Evolutionary conservation across 2,888 invertebrate species (phyloP), one percentile per base, ranked within the genome.

Genomic region (Diplazon laetatorius): DNA sequence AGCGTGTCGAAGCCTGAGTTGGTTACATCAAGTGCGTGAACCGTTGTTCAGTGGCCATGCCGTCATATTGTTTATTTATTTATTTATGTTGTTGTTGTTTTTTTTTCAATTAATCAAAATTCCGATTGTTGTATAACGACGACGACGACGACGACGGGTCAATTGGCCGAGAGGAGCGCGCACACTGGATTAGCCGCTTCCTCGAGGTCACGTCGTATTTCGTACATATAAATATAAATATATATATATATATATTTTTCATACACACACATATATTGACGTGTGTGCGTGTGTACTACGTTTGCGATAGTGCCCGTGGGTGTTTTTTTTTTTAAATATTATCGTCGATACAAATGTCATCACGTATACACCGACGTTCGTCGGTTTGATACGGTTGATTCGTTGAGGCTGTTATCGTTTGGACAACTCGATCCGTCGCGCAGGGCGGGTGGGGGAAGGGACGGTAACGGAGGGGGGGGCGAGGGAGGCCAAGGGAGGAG

Each of bases 101-200:
- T 46, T 35, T 22, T n/a, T 37, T 44, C 59, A 37, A 1, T 55
- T 55, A 30, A 30, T 5, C 6, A 5, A 6, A 50, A 16, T 70
- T 65, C 48, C 35, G 37, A 44, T 30, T 59, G 18, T 50, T 35
- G 2, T 44, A 18, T 37, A 52, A 37, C 16, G 22, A 69, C 78
- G 66, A 71, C 65, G 62, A 69, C 20, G 71, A 52, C 63, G 63
- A 73, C n/a, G n/a, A n/a, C n/a, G n/a, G n/a, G n/a, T n/a, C n/a
- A n/a, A n/a, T 30, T 6, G 6, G 83, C 83, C 76, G 80, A 85
- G 76, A 82, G 86, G 88, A 86, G 88, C 87, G 88, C 87, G 87
- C 87, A 76, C 85, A 82, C 86, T 86, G 88, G 88, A 88, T 88
- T 88, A 88, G 88, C 88, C 87, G 87, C 88, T 88, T 85, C 81